Evolutionary conservation across 2,888 invertebrate species (phyloP).

Genomic region (Tetragonula carbonaria): DNA sequence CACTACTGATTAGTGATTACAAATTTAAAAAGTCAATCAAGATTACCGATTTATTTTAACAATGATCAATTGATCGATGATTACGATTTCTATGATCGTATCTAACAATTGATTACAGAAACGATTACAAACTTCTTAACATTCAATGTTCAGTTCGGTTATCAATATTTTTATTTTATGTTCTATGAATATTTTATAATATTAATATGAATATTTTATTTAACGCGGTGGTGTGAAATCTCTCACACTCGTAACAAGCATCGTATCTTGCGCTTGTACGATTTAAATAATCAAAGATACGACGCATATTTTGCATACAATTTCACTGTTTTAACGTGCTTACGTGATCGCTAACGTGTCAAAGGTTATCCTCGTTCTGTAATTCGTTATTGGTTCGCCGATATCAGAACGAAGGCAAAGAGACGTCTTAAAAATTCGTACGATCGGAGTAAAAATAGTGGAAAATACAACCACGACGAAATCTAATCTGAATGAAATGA

Average conservation of each 20-base stretch:
- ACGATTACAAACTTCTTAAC: too few species aligned
- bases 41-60: too few species aligned
- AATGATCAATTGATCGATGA: too few species aligned
- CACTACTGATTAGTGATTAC: too few species aligned
- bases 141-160: too few species aligned
- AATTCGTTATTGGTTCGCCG: neutral
- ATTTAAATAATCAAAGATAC: neutral
- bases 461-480: neutral
- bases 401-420: neutral
- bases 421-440: neutral
- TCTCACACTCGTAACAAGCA: neutral
- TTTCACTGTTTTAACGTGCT: neutral
- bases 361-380: slow-evolving; percentile 10
- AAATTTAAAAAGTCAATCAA: too few species aligned
- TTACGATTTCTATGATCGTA: too few species aligned
- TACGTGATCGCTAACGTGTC: neutral
- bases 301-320: neutral
- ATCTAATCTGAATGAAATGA: neutral
- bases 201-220: too few species aligned
- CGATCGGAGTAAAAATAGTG: neutral
- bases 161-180: too few species aligned
- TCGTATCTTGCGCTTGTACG: neutral
- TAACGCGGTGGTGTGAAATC: too few species aligned
- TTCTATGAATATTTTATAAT: too few species aligned
- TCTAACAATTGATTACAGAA: too few species aligned